These are phyloP conservation scores for Hoplostethus mediterraneus DNA, from an alignment of 2,797 vertebrate species.

Conservation along the genomic window DNA sequence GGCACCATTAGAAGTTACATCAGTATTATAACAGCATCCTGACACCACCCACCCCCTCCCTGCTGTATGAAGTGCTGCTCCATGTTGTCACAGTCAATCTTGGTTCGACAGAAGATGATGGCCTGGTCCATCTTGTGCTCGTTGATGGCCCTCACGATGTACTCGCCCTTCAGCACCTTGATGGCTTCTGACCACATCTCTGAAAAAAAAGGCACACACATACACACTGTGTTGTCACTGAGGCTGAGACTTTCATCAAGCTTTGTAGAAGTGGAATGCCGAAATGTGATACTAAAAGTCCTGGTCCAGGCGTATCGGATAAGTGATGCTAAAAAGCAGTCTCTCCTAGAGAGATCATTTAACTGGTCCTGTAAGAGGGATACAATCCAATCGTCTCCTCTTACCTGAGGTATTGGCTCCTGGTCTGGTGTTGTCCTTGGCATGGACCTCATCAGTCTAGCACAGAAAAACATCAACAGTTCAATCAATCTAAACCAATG, in stretches of 20 bases:
- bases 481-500: not conserved
- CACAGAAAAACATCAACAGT: slow-evolving; percentile 16
- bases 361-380: not conserved
- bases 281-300: not conserved
- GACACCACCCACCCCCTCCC: slow-evolving; percentile 89
- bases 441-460: slow-evolving; percentile 97
- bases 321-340: no score
- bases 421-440: slow-evolving; percentile 94
- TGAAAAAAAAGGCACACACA: slow-evolving; percentile 56
- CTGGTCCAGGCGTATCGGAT: no score
- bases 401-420: slow-evolving; percentile 91
- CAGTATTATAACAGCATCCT: not conserved
- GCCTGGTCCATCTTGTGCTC: slow-evolving; percentile 99
- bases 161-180: slow-evolving; percentile 98
- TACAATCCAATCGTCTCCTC: not conserved
- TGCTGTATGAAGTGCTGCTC: slow-evolving; percentile 96
- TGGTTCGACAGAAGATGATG: slow-evolving; percentile 98
- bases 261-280: not conserved
- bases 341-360: not conserved
- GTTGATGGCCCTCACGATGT: slow-evolving; percentile 92
- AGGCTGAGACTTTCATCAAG: not conserved
- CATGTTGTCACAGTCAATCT: slow-evolving; percentile 99
- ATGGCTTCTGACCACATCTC: slow-evolving; percentile 99
- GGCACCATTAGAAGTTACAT: not conserved
- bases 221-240: not conserved